phyloP scores from a whole-genome alignment of 2,797 vertebrate genomes.

The Poecilia picta region DNA sequence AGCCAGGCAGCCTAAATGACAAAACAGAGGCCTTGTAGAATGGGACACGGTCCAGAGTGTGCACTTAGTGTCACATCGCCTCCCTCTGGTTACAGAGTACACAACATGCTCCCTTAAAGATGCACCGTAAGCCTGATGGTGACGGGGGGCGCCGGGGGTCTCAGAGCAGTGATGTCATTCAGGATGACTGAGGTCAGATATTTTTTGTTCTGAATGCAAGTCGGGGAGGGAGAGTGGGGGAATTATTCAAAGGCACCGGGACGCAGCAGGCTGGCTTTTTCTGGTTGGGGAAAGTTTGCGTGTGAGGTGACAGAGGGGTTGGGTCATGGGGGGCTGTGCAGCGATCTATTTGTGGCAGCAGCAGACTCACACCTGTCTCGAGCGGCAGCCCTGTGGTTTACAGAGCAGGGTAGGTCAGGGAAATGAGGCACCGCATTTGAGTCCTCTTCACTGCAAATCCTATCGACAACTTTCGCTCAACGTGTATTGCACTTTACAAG shows the following conservation, averaged over 20 bases:
- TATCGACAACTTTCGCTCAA: neutral
- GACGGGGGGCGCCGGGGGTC: neutral
- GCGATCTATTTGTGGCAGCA: conserved; percentile 63
- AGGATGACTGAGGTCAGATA: conserved; percentile 48
- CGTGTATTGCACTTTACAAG: neutral
- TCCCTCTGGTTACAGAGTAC: conserved; percentile 52
- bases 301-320: neutral
- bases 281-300: conserved; percentile 23
- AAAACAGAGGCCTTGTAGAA: conserved; percentile 29
- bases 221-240: conserved; percentile 3
- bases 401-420: neutral
- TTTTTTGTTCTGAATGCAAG: conserved; percentile 42
- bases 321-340: conserved; percentile 3
- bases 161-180: conserved; percentile 45
- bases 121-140: neutral
- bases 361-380: conserved; percentile 59
- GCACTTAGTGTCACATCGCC: conserved; percentile 58
- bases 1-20: conserved; percentile 22
- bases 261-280: conserved; percentile 40
- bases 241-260: conserved; percentile 42
- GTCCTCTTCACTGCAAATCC: neutral
- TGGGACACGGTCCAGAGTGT: conserved; percentile 9
- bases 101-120: conserved; percentile 23
- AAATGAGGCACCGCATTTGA: conserved; percentile 9
- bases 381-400: conserved; percentile 28